Percentiles rank a stretch among this genome's conserved stretches.
These are phyloP conservation scores for Oppia nitens DNA, from an alignment of 1,140 invertebrate species.

Conservation along the genomic window DNA sequence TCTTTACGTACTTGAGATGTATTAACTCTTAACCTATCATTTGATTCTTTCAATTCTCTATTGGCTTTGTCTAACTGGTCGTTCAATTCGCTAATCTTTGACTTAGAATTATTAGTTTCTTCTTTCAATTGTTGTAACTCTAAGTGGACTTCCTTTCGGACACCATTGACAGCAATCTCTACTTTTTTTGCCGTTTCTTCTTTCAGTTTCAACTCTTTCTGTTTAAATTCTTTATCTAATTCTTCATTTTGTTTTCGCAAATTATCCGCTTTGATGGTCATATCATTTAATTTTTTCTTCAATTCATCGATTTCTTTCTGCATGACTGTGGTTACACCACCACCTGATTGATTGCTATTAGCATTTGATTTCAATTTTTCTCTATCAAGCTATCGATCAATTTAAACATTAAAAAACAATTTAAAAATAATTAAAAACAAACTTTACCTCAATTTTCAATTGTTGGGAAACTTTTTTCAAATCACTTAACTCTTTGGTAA, in stretches of 20 bases:
- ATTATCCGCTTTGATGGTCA: conserved; percentile 19
- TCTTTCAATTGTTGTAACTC: conserved; percentile 36
- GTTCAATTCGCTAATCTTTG: conserved; percentile 33
- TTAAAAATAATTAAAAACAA: background rate
- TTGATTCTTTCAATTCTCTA: conserved; percentile 36
- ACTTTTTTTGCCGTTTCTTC: conserved; percentile 35
- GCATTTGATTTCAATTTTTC: conserved; percentile 4
- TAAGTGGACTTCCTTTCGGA: conserved; percentile 28
- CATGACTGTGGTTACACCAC: conserved; percentile 10
- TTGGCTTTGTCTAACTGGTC: conserved; percentile 45
- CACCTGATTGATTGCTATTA: conserved; percentile 9
- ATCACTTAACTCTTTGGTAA: conserved; percentile 1
- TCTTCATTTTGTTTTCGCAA: conserved; percentile 30
- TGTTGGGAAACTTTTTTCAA: background rate
- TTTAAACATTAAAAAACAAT: background rate
- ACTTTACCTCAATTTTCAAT: conserved; percentile 4
- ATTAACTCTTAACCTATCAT: conserved; percentile 35
- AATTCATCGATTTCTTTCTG: conserved; percentile 26
- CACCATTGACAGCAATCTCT: conserved; percentile 33
- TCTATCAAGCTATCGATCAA: conserved; percentile 5
- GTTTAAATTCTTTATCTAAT: conserved; percentile 37
- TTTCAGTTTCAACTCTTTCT: conserved; percentile 36
- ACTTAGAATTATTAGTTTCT: conserved; percentile 30
- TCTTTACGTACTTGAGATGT: conserved; percentile 36
- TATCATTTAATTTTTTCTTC: conserved; percentile 27